Evolutionary conservation across 2,888 invertebrate species (phyloP).

Genomic region (Gymnocheta viridis): DNA sequence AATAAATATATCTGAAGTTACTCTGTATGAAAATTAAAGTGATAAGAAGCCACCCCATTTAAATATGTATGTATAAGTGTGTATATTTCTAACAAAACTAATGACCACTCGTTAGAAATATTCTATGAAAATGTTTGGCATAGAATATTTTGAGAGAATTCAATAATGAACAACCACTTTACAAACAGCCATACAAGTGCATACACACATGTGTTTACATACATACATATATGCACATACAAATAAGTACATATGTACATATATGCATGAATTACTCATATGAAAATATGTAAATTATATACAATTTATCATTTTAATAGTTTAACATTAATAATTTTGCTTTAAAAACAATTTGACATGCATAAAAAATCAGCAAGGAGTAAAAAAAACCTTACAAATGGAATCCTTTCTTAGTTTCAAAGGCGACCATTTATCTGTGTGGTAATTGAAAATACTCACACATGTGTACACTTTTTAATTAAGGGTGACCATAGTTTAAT

Average conservation of each 20-base stretch:
- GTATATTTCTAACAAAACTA: slow-evolving; percentile 34
- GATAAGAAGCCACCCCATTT: slow-evolving; percentile 26
- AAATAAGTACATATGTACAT: not conserved
- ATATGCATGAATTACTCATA: slow-evolving; percentile 30
- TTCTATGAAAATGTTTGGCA: slow-evolving; percentile 1
- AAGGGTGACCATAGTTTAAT: not conserved
- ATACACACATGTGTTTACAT: not conserved
- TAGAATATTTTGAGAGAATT: slow-evolving; percentile 37
- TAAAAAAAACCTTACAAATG: slow-evolving; percentile 20
- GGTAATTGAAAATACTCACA: slow-evolving; percentile 12
- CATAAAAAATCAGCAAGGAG: slow-evolving; percentile 49
- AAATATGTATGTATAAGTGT: not conserved
- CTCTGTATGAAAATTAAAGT: slow-evolving; percentile 4
- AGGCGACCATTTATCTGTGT: not conserved
- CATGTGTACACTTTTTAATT: not conserved
- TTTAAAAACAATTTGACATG: slow-evolving; percentile 67
- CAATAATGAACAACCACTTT: slow-evolving; percentile 32
- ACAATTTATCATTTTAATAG: slow-evolving; percentile 70
- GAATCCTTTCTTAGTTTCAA: slow-evolving; percentile 33
- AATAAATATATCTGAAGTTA: slow-evolving; percentile 9
- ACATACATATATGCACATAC: not conserved
- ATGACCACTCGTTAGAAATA: slow-evolving; percentile 56
- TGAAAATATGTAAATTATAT: slow-evolving; percentile 61
- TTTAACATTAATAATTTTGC: slow-evolving; percentile 68
- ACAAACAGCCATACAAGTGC: not conserved